These are phyloP conservation scores for Peromyscus melanophrys DNA, from an alignment of 2,797 vertebrate species.

Conservation along the genomic window DNA sequence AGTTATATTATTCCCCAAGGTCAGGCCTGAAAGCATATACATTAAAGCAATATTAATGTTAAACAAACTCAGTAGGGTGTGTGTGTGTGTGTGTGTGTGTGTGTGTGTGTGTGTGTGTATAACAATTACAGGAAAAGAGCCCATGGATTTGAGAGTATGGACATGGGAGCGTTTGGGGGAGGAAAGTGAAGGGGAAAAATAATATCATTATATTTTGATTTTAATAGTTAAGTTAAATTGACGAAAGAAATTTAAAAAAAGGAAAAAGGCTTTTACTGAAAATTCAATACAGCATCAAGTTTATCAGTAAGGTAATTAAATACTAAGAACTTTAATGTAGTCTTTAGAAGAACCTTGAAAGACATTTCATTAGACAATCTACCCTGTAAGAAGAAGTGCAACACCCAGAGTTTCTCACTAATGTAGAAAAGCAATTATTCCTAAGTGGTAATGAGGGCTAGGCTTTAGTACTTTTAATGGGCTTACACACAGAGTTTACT, in stretches of 20 bases:
- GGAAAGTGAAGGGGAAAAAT: background rate
- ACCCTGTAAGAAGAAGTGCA: background rate
- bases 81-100: background rate
- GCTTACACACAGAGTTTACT: slow-evolving; percentile 44
- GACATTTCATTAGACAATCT: slow-evolving; percentile 50
- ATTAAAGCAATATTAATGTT: background rate
- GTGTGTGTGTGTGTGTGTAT: background rate
- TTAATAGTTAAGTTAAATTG: background rate
- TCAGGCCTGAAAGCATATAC: background rate
- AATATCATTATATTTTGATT: background rate
- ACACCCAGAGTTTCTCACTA: background rate
- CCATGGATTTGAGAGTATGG: background rate
- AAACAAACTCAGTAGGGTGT: background rate
- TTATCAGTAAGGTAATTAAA: slow-evolving; percentile 64
- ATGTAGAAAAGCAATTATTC: slow-evolving; percentile 60
- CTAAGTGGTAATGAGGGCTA: slow-evolving; percentile 69
- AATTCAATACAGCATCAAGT: slow-evolving; percentile 61
- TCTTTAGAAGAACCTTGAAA: background rate
- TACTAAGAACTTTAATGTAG: slow-evolving; percentile 47
- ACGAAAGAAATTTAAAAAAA: background rate
- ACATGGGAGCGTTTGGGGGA: background rate
- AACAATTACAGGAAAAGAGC: background rate
- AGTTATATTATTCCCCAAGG: background rate
- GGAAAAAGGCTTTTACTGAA: slow-evolving; percentile 30
- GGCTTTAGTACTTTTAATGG: slow-evolving; percentile 58